phyloP scores from a whole-genome alignment of 2,888 invertebrate species.

The Lymantria dispar region DNA sequence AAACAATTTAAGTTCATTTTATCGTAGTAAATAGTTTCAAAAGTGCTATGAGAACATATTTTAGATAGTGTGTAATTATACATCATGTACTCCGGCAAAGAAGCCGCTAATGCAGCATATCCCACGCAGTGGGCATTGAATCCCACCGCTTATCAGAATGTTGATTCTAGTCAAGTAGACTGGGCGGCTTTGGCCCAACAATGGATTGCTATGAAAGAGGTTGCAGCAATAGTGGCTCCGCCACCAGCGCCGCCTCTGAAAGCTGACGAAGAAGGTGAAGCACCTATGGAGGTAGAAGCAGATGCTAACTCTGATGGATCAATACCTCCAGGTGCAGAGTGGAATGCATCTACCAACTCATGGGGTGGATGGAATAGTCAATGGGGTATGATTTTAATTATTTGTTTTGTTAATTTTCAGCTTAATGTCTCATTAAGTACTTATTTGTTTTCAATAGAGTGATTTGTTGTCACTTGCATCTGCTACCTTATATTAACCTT shows the following conservation, averaged over 20 bases:
- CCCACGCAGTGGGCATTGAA: slow-evolving; percentile 91
- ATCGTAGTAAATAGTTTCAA: neutral
- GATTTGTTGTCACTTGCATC: too few relatives aligned
- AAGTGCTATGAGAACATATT: slow-evolving; percentile 16
- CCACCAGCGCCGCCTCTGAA: slow-evolving; percentile 82
- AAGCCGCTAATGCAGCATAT: slow-evolving; percentile 84
- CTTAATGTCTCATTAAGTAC: too few relatives aligned
- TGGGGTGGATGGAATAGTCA: slow-evolving; percentile 73
- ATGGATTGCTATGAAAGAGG: slow-evolving; percentile 98
- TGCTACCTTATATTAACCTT: too few relatives aligned
- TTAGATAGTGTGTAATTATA: slow-evolving; percentile 19
- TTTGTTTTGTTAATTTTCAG: too few relatives aligned
- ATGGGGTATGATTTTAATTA: slow-evolving; percentile 57
- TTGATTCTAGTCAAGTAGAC: slow-evolving; percentile 93
- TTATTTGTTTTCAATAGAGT: too few relatives aligned
- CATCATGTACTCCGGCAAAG: slow-evolving; percentile 81
- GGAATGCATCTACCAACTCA: slow-evolving; percentile 62
- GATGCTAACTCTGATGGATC: slow-evolving; percentile 76
- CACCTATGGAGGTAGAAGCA: slow-evolving; percentile 92
- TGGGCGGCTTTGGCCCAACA: slow-evolving; percentile 98
- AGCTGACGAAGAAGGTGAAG: slow-evolving; percentile 89
- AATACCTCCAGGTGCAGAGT: slow-evolving; percentile 52
- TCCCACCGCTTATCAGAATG: slow-evolving; percentile 90
- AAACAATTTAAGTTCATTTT: too few relatives aligned
- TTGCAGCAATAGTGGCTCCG: slow-evolving; percentile 81